A percentile compares a stretch with the other conserved stretches of the same genome.
Conservation (phyloP, 2,797 vertebrate genomes). For the Eulemur mongoz region DNA sequence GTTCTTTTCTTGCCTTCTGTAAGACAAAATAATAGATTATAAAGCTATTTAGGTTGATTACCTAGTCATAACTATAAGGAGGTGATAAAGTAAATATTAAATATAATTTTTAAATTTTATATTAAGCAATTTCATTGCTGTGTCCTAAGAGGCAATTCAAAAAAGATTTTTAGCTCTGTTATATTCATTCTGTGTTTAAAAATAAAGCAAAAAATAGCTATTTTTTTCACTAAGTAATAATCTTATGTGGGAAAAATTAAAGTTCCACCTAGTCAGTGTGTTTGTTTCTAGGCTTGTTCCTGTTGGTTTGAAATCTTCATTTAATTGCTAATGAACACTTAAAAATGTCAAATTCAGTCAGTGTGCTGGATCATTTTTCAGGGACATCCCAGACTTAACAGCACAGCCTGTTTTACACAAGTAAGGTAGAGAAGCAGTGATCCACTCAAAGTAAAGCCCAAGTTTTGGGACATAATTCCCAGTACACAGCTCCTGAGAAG, state of each 20-base stretch:
- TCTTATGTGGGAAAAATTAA: conserved; percentile 18
- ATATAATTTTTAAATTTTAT: conserved; percentile 33
- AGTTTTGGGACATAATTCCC: neutral
- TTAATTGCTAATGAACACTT: conserved; percentile 65
- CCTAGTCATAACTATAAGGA: conserved; percentile 27
- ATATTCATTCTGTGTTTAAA: conserved; percentile 34
- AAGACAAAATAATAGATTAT: neutral
- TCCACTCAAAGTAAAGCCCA: neutral
- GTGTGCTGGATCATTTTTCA: conserved; percentile 44
- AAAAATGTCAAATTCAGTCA: conserved; percentile 52
- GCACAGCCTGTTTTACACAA: conserved; percentile 34
- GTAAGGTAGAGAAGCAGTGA: neutral
- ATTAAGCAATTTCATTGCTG: neutral
- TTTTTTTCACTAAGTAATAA: neutral
- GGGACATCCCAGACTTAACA: neutral
- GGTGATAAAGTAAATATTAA: conserved; percentile 11
- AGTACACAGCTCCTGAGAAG: neutral
- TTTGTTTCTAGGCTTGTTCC: conserved; percentile 17
- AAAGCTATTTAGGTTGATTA: conserved; percentile 19
- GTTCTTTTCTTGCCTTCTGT: conserved; percentile 30
- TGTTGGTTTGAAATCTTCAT: conserved; percentile 72
- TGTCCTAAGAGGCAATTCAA: conserved; percentile 3
- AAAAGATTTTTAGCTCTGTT: neutral
- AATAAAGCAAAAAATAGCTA: conserved; percentile 1
- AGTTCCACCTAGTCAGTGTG: neutral